Evolutionary conservation across 2,888 invertebrate genomes (phyloP), one percentile per base, ranked within the genome.

Genomic region (Mimas tiliae): DNA sequence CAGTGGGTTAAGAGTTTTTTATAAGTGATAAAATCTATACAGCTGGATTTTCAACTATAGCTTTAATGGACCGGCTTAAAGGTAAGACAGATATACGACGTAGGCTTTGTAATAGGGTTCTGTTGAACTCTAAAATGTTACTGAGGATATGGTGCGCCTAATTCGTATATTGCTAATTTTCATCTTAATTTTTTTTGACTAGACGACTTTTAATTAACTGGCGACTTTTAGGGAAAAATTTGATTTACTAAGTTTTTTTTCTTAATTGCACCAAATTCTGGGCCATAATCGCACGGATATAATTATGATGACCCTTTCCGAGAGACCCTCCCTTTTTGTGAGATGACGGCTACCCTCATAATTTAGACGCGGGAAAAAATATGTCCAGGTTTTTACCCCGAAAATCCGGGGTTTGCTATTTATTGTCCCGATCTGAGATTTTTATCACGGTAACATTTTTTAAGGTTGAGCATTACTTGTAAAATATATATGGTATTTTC

Each of bases 291-390:
- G 58, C 42, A 6, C 58, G 12, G 33, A 19, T 58, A 14, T 42
- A 42, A 58, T 58, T 58, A 58, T 19, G 12, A 58, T 19, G 12
- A 12, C 58, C 19, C 27, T 52, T 52, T 21, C 58, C 6, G 58
- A 1, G n/a, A 19, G 58, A 38, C 58, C 58, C 58, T 11, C 38
- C 12, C 58, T 21, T 42, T 58, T 58, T 58, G 19, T 42, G 42
- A 58, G 42, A 19, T 42, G 42, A 6, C 42, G 8, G 11, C 19
- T n/a, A 58, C 42, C 58, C 42, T 58, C 58, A 58, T 58, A 58
- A 58, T 42, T 58, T 19, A 12, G 19, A 38, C 38, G 12, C 9
- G 12, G 38, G 12, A 12, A 42, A n/a, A 58, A 58, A 42, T 19
- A 58, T 42, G 12, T 42, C 19, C 42, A 19, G 19, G 12, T 19